These are phyloP conservation scores for Drosophila kepulauana DNA, from an alignment of 1,140 invertebrate genomes.

Conservation along the genomic window DNA sequence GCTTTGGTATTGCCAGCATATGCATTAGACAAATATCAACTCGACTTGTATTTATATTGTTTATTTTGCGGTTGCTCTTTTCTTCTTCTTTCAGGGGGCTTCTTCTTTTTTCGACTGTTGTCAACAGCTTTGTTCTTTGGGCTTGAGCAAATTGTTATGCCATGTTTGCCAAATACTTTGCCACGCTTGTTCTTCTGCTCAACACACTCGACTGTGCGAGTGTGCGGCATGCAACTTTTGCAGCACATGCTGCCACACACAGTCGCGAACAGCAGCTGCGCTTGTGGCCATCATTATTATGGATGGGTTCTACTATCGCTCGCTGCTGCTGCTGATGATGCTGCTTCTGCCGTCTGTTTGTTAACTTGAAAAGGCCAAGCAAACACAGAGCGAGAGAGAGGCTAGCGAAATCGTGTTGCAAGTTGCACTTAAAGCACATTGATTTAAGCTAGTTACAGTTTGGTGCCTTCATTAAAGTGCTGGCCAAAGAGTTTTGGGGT, in stretches of 20 bases:
- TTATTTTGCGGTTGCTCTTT: slow-evolving; percentile 63
- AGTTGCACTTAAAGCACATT: slow-evolving; percentile 29
- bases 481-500: slow-evolving; percentile 38
- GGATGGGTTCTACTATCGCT: slow-evolving; percentile 20
- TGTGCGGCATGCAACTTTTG: slow-evolving; percentile 37
- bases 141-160: slow-evolving; percentile 73
- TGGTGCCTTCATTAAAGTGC: slow-evolving; percentile 35
- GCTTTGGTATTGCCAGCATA: slow-evolving; percentile 54
- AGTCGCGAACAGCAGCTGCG: slow-evolving; percentile 10
- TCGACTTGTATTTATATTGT: slow-evolving; percentile 67
- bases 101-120: slow-evolving; percentile 31
- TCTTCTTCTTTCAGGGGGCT: background rate
- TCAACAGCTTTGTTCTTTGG: slow-evolving; percentile 67
- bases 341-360: slow-evolving; percentile 38
- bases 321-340: background rate
- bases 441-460: slow-evolving; percentile 18
- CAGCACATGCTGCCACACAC: slow-evolving; percentile 36
- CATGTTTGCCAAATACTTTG: slow-evolving; percentile 79
- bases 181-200: slow-evolving; percentile 62
- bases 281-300: slow-evolving; percentile 54
- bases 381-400: slow-evolving; percentile 19
- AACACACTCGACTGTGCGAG: slow-evolving; percentile 11
- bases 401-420: slow-evolving; percentile 3
- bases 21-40: slow-evolving; percentile 65
- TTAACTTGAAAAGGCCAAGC: slow-evolving; percentile 50